Evolutionary conservation across 2,888 invertebrate genomes (phyloP), one percentile per base, ranked within the genome.

Genomic region (Tiliacea citrago): DNA sequence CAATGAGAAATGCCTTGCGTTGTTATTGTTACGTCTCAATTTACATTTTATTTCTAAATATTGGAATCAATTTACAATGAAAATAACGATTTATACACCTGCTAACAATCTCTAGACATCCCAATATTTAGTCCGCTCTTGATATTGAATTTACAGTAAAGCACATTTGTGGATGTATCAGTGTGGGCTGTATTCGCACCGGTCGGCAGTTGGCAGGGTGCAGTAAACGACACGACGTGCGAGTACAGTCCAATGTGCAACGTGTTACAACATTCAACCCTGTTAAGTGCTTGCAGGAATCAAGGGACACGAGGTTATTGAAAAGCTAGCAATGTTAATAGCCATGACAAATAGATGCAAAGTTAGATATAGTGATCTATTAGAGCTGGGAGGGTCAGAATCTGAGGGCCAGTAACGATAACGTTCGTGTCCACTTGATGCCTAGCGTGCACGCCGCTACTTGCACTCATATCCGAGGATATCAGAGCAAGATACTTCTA

Each of bases 231-330:
- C 68, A 80, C 83, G 88, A 87, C 86, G 88, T 90, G 91, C 91
- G 90, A 92, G 92, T 91, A 93, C 92, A 94, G 92, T 91, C 92
- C 92, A 42, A 90, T 92, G 90, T 93, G 93, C 92, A 92, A 93
- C 91, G 92, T 92, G 93, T 93, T 94, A 96, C 94, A 93, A 93
- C 94, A 95, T 92, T 93, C 94, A 96, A 95, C 93, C 94, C 93
- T 94, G 94, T 94, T 93, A 93, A 92, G 94, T 94, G 94, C 93
- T 95, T 89, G 94, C 94, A 93, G 92, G 95, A 90, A 93, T 92
- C 95, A 95, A 96, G 95, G 94, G 96, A 96, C 96, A 96, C 95
- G 94, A 95, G 94, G 93, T 95, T 94, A 95, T 92, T 90, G 79
- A 91, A 92, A 93, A 93, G 91, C 92, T 92, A 92, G 92, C 91